Base-by-base conservation (phyloP, 2,888 invertebrate species). In the Charanyca ferruginea region DNA sequence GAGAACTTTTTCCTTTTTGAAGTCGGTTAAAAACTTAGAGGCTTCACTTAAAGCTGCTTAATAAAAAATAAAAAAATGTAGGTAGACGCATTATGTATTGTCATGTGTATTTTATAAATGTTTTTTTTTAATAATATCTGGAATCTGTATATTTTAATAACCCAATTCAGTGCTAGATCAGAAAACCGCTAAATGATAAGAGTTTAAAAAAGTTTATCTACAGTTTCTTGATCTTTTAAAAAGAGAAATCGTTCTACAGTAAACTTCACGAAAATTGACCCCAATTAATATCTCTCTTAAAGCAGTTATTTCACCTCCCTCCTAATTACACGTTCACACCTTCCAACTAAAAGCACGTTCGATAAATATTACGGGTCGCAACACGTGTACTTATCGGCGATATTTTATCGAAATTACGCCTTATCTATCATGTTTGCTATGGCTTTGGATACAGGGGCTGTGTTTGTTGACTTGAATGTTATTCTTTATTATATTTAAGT, bases 351-450 rank as follows among this genome's bases (percentile, higher is more conserved):
- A 22, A 45, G 59, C 51, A 59, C 71, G 61, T 61, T 60, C 77
- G 35, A 62, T 58, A 73, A 77, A 73, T 62, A 57, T 25, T 2
- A 2, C 18, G 25, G 25, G 38, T 13, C 69, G 41, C 44, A 1
- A 45, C 73, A 71, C 77, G 63, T 58, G 72, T 22, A 38, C 32
- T 57, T 71, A 71, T 53, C 41, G 57, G n/a, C 77, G 13, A 71
- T 62, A 73, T 77, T 63, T 73, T 58, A 73, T 71, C 77, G 28
- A 58, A 54, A 73, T 73, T 71, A 63, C 77, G 18, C 45, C 45
- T 54, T 62, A 71, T 63, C 73, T 62, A 41, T 70, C 52, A 62
- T 44, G 6, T 18, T 16, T 13, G 53, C 41, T 35, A 35, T n/a
- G 28, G 22, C 18, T 20, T 42, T 18, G 32, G 48, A 18, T n/a